Conservation (phyloP, 2,888 invertebrate genomes). For the Sialis lutaria region DNA sequence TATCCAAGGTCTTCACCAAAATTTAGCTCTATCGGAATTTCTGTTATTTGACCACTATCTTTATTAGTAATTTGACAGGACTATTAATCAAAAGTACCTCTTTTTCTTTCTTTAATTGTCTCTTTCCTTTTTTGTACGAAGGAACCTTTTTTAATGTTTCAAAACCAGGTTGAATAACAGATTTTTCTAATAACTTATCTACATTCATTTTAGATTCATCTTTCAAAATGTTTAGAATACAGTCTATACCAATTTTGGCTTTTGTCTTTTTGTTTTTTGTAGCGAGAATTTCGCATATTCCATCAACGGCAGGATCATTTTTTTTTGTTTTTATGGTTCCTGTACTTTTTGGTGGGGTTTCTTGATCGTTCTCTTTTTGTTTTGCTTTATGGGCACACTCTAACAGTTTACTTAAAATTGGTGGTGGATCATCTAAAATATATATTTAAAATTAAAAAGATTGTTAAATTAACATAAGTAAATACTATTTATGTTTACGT, state of each 20-base stretch:
- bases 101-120: conserved; percentile 34
- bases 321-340: conserved; percentile 12
- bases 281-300: conserved; percentile 14
- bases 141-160: conserved; percentile 44
- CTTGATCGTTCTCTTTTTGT: background rate
- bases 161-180: conserved; percentile 39
- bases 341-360: background rate
- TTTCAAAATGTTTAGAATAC: conserved; percentile 27
- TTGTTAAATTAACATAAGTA: background rate
- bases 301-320: conserved; percentile 23
- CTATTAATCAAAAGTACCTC: too few relatives aligned
- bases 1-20: too few relatives aligned
- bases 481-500: background rate
- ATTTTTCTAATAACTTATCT: conserved; percentile 41
- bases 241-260: conserved; percentile 24
- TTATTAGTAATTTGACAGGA: too few relatives aligned
- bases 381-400: background rate
- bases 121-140: conserved; percentile 36
- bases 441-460: background rate
- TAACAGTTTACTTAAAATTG: background rate
- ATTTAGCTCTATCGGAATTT: too few relatives aligned
- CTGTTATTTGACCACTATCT: too few relatives aligned
- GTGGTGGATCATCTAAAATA: background rate
- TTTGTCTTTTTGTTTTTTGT: conserved; percentile 7
- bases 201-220: conserved; percentile 26